Evolutionary conservation across 1,140 invertebrate species (phyloP).

Genomic region (Lepidurus apus): DNA sequence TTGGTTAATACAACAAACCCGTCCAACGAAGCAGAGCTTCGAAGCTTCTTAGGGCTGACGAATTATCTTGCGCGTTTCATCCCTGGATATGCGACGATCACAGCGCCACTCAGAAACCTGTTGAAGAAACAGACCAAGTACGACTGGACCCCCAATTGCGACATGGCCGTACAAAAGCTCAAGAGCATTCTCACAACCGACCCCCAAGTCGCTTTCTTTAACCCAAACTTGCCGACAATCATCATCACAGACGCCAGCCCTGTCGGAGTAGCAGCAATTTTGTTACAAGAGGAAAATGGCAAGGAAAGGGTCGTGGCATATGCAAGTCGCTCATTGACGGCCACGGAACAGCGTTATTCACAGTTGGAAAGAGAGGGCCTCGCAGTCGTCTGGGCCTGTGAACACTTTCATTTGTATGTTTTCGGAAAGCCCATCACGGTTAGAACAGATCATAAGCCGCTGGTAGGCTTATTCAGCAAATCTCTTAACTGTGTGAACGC

Average conservation of each 20-base stretch:
- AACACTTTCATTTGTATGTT: slow-evolving; percentile 39
- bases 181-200: slow-evolving; percentile 35
- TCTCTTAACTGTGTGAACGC: not conserved
- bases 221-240: slow-evolving; percentile 39
- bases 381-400: slow-evolving; percentile 40
- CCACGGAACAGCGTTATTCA: slow-evolving; percentile 39
- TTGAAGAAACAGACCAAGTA: slow-evolving; percentile 35
- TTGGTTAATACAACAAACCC: too few relatives aligned
- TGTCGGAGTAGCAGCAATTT: slow-evolving; percentile 44
- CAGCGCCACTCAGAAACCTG: slow-evolving; percentile 38
- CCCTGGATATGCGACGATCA: slow-evolving; percentile 42
- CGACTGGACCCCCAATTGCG: slow-evolving; percentile 34
- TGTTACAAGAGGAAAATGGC: slow-evolving; percentile 36
- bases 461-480: not conserved
- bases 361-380: slow-evolving; percentile 43
- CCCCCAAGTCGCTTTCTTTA: slow-evolving; percentile 39
- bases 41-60: too few relatives aligned
- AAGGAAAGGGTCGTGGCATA: slow-evolving; percentile 40
- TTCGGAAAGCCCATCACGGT: slow-evolving; percentile 17
- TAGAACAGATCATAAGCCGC: slow-evolving; percentile 25
- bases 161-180: slow-evolving; percentile 35
- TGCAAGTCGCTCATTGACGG: slow-evolving; percentile 39
- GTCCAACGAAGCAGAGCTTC: too few relatives aligned
- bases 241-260: slow-evolving; percentile 44
- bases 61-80: slow-evolving; percentile 44